Base-by-base conservation (phyloP, 92 coral and sea anemone genomes). In the Umimayanthus kanabou region DNA sequence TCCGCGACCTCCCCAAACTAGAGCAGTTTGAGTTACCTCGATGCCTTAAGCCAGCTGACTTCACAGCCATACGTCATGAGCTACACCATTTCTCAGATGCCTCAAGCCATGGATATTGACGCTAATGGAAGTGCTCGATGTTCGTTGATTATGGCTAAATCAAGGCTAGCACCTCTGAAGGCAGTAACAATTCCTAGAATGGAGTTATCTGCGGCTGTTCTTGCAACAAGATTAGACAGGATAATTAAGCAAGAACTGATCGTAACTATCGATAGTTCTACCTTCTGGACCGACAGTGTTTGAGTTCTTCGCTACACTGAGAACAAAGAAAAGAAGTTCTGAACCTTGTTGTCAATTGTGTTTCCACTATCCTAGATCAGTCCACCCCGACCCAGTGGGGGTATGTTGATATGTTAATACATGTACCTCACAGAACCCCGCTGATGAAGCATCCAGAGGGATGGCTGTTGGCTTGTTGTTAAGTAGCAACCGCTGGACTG, bases 281-380 rank as follows among this genome's bases (percentile, higher is more conserved):
- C 71, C 71, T 91, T 91, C 64, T 90, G 90, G 93, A 87, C 85
- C n/a, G 89, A 86, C 49, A 86, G 83, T 28, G 76, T 84, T 40
- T 87, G 85, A 30, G 90, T 79, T 23, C 85, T 90, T 14, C 87
- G 50, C 15, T 90, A 86, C 70, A 65, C 87, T 6, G 89, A 79
- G 47, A 81, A 81, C 65, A 82, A 82, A 29, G 53, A 85, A 29
- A 85, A 78, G 37, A 70, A 87, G 22, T 85, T 89, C 39, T 89
- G 85, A 64, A 79, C 78, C 42, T 89, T 79, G 92, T 85, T 30
- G 86, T 26, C 45, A 79, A 79, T 79, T 29, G 49, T 9, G 39
- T 79, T 79, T 57, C 83, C 11, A 18, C 83, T 25, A 79, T 79
- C 9, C 65, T 47, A 29, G 65, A 79, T 14, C 13, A 30, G 14